Evolutionary conservation across 64 coral and sea anemone genomes (phyloP).

Genomic region (Actinia equina): DNA sequence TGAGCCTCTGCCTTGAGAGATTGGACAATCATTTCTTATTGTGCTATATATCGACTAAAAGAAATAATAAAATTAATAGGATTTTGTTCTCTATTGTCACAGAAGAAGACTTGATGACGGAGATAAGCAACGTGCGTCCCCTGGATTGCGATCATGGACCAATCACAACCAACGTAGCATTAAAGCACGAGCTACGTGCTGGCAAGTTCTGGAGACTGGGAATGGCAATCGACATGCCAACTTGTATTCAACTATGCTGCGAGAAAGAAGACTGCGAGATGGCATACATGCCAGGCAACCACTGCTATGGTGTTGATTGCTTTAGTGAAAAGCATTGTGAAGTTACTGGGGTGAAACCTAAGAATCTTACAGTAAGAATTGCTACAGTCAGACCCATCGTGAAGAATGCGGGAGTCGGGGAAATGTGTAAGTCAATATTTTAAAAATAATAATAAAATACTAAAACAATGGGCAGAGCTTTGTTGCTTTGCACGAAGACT

Average conservation of each 20-base stretch:
- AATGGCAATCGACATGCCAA: conserved; percentile 68
- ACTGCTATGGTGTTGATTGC: conserved; percentile 95
- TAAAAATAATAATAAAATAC: no score
- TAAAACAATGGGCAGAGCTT: no score
- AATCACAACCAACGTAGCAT: conserved; percentile 63
- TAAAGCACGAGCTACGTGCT: conserved; percentile 65
- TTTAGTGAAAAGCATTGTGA: conserved; percentile 90
- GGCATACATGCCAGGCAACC: conserved; percentile 81
- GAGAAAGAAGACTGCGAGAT: conserved; percentile 83
- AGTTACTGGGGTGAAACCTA: conserved; percentile 65
- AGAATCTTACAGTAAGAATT: conserved; percentile 75
- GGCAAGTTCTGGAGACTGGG: conserved; percentile 81
- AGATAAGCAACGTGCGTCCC: conserved; percentile 58
- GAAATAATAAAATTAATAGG: not conserved
- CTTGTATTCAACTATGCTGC: conserved; percentile 87
- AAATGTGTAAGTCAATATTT: conserved; percentile 22
- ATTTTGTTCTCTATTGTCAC: not conserved
- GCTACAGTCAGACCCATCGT: conserved; percentile 72
- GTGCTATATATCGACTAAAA: no score
- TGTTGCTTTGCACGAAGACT: no score
- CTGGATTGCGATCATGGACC: conserved; percentile 72
- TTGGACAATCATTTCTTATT: no score
- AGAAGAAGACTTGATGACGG: conserved; percentile 50
- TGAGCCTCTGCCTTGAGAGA: no score
- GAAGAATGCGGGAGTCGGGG: conserved; percentile 19